These are phyloP conservation scores for Acipenser transmontanus DNA, from an alignment of 2,797 vertebrate species.

Conservation along the genomic window DNA sequence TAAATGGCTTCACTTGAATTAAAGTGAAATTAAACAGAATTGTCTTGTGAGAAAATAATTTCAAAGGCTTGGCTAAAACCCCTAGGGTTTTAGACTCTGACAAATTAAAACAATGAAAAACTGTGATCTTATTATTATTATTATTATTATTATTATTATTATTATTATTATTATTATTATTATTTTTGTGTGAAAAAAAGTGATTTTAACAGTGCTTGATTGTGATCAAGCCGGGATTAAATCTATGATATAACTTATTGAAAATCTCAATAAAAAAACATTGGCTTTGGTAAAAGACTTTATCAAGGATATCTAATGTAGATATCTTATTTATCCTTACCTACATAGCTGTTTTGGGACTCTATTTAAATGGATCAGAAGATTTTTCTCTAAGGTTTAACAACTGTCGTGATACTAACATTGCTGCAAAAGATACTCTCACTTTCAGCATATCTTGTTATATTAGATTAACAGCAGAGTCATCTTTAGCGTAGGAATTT, in stretches of 20 bases:
- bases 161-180: no score
- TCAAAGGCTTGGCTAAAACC: no score
- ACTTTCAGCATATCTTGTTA: slow-evolving; percentile 2
- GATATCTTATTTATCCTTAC: not conserved
- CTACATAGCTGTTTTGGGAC: not conserved
- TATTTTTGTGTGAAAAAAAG: no score
- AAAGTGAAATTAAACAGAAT: no score
- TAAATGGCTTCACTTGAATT: no score
- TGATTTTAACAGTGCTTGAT: slow-evolving; percentile 1
- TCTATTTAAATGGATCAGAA: not conserved
- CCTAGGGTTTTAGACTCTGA: slow-evolving; percentile 2
- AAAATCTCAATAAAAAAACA: slow-evolving; percentile 19
- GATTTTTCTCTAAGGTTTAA: not conserved
- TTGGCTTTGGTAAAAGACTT: slow-evolving; percentile 13
- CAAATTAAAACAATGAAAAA: slow-evolving; percentile 7
- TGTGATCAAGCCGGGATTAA: slow-evolving; percentile 16
- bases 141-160: no score
- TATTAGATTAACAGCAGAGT: not conserved
- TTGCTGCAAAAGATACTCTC: slow-evolving; percentile 2
- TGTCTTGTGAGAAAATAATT: no score
- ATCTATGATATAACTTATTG: slow-evolving; percentile 12
- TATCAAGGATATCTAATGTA: not conserved
- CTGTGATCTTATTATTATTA: slow-evolving; percentile 11
- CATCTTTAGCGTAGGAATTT: slow-evolving; percentile 2
- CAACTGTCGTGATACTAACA: not conserved